Evolutionary conservation across 2,888 invertebrate genomes (phyloP).

Genomic region (Tribolium freemani): DNA sequence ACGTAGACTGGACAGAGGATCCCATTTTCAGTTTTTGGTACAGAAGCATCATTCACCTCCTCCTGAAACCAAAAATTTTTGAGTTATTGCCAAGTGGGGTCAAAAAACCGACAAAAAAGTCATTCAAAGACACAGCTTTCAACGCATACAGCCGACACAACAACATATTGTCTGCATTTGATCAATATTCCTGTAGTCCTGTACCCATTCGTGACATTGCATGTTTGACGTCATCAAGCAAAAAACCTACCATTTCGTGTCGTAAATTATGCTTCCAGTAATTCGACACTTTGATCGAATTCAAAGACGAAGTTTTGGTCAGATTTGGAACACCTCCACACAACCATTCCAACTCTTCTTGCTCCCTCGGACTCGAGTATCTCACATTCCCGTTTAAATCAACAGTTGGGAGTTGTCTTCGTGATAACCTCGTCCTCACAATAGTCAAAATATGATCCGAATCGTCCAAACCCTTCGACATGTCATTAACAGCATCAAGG

Average conservation of each 20-base stretch:
- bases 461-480: slow-evolving; percentile 58
- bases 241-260: slow-evolving; percentile 45
- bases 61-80: no score
- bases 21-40: slow-evolving; percentile 52
- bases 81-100: no score
- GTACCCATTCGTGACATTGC: slow-evolving; percentile 60
- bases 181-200: slow-evolving; percentile 52
- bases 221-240: slow-evolving; percentile 57
- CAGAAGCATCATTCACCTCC: not conserved
- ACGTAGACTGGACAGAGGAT: slow-evolving; percentile 64
- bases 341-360: slow-evolving; percentile 85
- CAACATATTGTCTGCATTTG: slow-evolving; percentile 60
- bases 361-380: slow-evolving; percentile 73
- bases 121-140: slow-evolving; percentile 62
- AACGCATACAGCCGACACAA: slow-evolving; percentile 67
- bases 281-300: slow-evolving; percentile 48
- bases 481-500: slow-evolving; percentile 74
- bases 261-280: slow-evolving; percentile 62
- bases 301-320: slow-evolving; percentile 26
- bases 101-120: slow-evolving; percentile 60
- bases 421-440: slow-evolving; percentile 79
- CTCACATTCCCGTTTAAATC: slow-evolving; percentile 81
- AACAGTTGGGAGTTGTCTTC: slow-evolving; percentile 81
- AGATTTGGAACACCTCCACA: slow-evolving; percentile 68
- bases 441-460: slow-evolving; percentile 77